These are phyloP conservation scores for Pachymerium ferrugineum DNA, from an alignment of 2,888 invertebrate species.

Conservation along the genomic window DNA sequence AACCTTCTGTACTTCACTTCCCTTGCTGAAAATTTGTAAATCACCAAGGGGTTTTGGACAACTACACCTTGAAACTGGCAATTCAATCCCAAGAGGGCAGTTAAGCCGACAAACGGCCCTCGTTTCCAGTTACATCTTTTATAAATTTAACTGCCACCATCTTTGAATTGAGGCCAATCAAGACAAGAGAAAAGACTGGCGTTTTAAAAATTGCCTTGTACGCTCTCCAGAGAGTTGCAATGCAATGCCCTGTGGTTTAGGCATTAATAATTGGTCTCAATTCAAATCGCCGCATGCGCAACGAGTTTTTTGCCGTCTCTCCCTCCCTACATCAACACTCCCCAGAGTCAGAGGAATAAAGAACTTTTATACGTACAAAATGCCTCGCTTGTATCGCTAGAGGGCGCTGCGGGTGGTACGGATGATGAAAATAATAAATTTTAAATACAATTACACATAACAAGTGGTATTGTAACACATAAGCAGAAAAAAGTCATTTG, in stretches of 20 bases:
- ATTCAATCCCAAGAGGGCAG: not conserved
- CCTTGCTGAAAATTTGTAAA: not conserved
- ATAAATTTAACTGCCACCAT: not conserved
- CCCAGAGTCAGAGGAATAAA: not conserved
- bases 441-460: too few species aligned
- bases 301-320: not conserved
- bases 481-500: not conserved
- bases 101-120: not conserved
- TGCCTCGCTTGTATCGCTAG: not conserved
- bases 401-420: not conserved
- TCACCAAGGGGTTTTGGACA: not conserved
- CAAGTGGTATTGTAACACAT: not conserved
- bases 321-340: not conserved
- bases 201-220: not conserved
- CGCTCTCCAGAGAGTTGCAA: not conserved
- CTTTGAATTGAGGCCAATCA: not conserved
- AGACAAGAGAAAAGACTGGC: not conserved
- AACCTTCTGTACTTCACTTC: too few species aligned
- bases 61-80: not conserved
- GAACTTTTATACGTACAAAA: not conserved
- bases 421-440: not conserved
- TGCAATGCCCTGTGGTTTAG: not conserved
- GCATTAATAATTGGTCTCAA: conserved; percentile 13
- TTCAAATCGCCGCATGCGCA: not conserved
- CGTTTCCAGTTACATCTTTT: not conserved